These are phyloP conservation scores for Drosophila atripex DNA, from an alignment of 2,888 invertebrate genomes.

Conservation along the genomic window DNA sequence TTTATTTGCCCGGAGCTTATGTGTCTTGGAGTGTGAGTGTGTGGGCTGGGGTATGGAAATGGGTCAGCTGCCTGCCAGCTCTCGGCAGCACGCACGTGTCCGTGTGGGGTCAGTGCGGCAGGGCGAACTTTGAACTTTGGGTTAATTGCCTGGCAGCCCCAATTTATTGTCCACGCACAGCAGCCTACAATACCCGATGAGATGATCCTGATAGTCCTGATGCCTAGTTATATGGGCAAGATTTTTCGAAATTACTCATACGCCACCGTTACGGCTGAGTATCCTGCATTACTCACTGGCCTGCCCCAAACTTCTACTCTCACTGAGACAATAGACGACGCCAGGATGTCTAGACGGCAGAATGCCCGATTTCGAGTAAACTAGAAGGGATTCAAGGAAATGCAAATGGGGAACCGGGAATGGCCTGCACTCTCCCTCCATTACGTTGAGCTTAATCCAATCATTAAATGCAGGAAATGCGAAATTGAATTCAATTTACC, in stretches of 20 bases:
- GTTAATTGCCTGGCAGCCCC: conserved; percentile 74
- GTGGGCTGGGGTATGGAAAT: conserved; percentile 43
- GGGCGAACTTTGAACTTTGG: conserved; percentile 81
- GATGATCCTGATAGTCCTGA: neutral
- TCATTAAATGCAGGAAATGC: conserved; percentile 46
- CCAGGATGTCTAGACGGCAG: conserved; percentile 67
- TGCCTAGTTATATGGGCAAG: neutral
- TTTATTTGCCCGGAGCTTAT: conserved; percentile 49
- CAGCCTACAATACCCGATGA: neutral
- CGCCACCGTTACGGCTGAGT: conserved; percentile 27
- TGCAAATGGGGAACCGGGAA: neutral
- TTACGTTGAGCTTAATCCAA: conserved; percentile 44
- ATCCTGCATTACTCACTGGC: conserved; percentile 65
- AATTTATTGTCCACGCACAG: conserved; percentile 37
- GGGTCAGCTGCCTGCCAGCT: conserved; percentile 59
- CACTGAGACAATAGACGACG: conserved; percentile 41
- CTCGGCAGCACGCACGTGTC: conserved; percentile 33
- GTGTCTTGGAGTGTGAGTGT: neutral
- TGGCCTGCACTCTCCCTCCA: neutral
- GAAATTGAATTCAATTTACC: conserved; percentile 55
- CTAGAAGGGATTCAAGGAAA: neutral
- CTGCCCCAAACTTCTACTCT: conserved; percentile 2
- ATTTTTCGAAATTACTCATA: conserved; percentile 61
- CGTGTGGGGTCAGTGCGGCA: conserved; percentile 20
- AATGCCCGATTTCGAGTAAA: conserved; percentile 26